These are phyloP conservation scores for Anagrus nilaparvatae DNA, from an alignment of 1,140 invertebrate genomes.

Conservation along the genomic window DNA sequence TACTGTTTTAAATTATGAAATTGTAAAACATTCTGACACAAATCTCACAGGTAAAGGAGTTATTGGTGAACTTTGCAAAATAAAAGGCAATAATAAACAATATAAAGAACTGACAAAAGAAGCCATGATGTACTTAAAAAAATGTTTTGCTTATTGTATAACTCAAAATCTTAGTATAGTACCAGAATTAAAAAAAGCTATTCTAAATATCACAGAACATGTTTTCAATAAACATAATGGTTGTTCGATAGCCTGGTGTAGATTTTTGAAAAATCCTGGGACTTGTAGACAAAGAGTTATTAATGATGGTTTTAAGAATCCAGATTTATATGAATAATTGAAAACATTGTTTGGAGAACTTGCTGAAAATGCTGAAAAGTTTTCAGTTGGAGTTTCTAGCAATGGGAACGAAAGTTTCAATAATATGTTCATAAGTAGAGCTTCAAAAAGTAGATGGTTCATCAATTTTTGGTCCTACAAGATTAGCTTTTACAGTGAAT, in stretches of 20 bases:
- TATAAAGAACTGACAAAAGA: constrained; percentile 8
- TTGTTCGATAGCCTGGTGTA: constrained; percentile 18
- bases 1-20: constrained; percentile 2
- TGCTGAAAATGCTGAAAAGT: constrained; percentile 4
- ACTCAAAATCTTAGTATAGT: constrained; percentile 9
- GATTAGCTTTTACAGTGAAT: constrained; percentile 9
- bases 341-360: constrained; percentile 9
- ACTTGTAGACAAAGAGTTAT: constrained; percentile 5
- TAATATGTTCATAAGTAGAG: constrained; percentile 6
- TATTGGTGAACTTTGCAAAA: constrained; percentile 10
- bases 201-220: constrained; percentile 17
- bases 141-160: constrained; percentile 10
- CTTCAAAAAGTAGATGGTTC: constrained; percentile 9
- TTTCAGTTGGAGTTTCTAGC: constrained; percentile 11
- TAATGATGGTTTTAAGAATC: constrained; percentile 6
- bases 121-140: constrained; percentile 7
- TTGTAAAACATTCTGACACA: constrained; percentile 7
- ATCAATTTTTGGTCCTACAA: constrained; percentile 9
- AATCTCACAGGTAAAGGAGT: constrained; percentile 11
- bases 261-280: constrained; percentile 8
- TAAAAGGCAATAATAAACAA: constrained; percentile 1
- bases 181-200: constrained; percentile 12
- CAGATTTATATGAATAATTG: constrained; percentile 6
- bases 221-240: constrained; percentile 14
- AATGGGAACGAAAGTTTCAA: constrained; percentile 14